Conservation (phyloP, 2,797 vertebrate species). For the Linurgus olivaceus region DNA sequence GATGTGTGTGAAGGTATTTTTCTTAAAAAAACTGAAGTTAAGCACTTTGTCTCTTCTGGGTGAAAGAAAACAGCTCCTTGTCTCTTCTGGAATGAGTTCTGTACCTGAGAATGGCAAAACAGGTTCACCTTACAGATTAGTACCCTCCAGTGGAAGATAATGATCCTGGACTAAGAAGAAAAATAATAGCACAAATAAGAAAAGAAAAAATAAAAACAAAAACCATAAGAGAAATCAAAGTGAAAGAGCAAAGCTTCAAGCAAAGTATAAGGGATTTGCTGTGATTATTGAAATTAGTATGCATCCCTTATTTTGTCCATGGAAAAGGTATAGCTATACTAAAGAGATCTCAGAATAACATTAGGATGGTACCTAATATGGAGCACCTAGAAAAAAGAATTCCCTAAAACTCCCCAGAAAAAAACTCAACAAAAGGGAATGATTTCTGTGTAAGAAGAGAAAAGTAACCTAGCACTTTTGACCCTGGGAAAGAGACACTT, state of each 20-base stretch:
- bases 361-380: background rate
- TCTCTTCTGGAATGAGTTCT: background rate
- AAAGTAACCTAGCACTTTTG: background rate
- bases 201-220: background rate
- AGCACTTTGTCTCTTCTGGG: background rate
- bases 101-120: background rate
- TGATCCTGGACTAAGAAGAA: background rate
- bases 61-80: background rate
- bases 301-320: background rate
- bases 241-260: background rate
- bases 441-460: background rate
- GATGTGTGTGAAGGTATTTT: background rate
- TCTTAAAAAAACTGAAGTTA: background rate
- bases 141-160: background rate
- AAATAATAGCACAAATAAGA: background rate
- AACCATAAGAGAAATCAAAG: background rate
- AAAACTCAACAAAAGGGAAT: background rate
- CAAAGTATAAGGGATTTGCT: background rate
- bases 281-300: background rate
- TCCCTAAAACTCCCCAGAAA: background rate
- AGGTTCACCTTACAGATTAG: background rate
- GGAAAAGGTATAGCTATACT: background rate
- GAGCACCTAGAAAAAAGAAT: accelerated
- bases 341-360: background rate
- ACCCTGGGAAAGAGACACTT: background rate